Conservation (phyloP, 30 jellyfish, hydroid and myxozoan species). For the Chironex yamaguchii region DNA sequence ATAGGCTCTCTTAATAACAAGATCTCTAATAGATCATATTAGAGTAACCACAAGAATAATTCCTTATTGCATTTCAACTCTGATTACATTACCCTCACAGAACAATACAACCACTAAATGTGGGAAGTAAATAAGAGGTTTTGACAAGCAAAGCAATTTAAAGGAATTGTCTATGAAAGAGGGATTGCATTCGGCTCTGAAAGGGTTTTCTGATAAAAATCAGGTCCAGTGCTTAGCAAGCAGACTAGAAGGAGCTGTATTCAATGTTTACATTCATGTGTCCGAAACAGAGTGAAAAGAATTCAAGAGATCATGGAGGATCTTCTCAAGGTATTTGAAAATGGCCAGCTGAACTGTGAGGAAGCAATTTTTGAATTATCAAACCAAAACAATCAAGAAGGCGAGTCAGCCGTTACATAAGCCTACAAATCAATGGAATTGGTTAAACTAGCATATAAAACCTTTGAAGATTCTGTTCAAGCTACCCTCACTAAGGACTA, state of each 20-base stretch:
- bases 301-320: neutral
- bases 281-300: neutral
- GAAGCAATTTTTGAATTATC: neutral
- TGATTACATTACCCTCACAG: neutral
- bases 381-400: neutral
- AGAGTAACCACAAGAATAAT: no score
- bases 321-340: neutral
- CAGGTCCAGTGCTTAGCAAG: neutral
- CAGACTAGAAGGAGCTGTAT: slow-evolving; percentile 2
- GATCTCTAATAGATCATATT: no score
- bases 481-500: slow-evolving; percentile 30
- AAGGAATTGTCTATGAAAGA: slow-evolving; percentile 42
- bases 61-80: neutral
- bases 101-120: no score
- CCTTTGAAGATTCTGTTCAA: slow-evolving; percentile 11
- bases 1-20: neutral
- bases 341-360: neutral
- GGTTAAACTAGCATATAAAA: slow-evolving; percentile 29
- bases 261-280: slow-evolving; percentile 15
- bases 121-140: slow-evolving; percentile 18
- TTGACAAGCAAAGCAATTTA: slow-evolving; percentile 16
- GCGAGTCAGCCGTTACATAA: slow-evolving; percentile 55
- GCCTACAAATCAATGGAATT: slow-evolving; percentile 50
- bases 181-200: slow-evolving; percentile 36
- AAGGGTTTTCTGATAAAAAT: slow-evolving; percentile 42